Base-by-base conservation (phyloP, 1,140 invertebrate species). In the Trissolcus basalis region DNA sequence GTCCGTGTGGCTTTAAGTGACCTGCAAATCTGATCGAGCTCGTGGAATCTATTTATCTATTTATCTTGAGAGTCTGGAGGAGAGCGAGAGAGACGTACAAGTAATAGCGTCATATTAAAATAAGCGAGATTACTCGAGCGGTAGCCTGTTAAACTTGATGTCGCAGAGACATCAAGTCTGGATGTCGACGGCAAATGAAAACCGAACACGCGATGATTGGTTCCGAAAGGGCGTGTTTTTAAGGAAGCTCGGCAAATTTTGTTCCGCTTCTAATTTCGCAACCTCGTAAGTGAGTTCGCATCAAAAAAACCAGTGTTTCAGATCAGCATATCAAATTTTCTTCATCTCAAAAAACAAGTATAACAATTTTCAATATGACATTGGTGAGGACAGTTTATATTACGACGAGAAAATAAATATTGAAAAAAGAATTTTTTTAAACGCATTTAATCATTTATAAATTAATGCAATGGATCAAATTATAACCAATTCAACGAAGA, bases 21-120 rank as follows among this genome's bases (percentile, higher is more conserved):
- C 78, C 65, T 58, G 81, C 74, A 85, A 88, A 86, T 86, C 82
- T 81, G 80, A 87, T 88, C 83, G 84, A 86, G 69, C 59, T 72
- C 82, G 67, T 80, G 79, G 70, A 86, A 86, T 86, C 85, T 85
- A 83, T 85, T 86, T 85, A 87, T 84, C 83, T 86, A 81, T 86
- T 87, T 87, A 86, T 83, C 80, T 79, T 75, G 32, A 61, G 58
- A 35, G 36, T 8, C 9, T 4, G 36, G n/a, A 35, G 13, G 47
- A 45, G 36, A 19, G 69, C 72, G 75, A 74, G 81, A 43, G 27
- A 11, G 19, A 19, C 19, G 47, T 61, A 77, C 50, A 77, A 70
- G 80, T 85, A 86, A 86, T 83, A 82, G 85, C 74, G 75, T 81
- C 80, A 82, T 87, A 86, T 85, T 87, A 86, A 87, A 86, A 86